Evolutionary conservation across 2,113 vertebrate species (phyloP), one percentile per base, ranked within the genome.

Genomic region (Oreotragus oreotragus): DNA sequence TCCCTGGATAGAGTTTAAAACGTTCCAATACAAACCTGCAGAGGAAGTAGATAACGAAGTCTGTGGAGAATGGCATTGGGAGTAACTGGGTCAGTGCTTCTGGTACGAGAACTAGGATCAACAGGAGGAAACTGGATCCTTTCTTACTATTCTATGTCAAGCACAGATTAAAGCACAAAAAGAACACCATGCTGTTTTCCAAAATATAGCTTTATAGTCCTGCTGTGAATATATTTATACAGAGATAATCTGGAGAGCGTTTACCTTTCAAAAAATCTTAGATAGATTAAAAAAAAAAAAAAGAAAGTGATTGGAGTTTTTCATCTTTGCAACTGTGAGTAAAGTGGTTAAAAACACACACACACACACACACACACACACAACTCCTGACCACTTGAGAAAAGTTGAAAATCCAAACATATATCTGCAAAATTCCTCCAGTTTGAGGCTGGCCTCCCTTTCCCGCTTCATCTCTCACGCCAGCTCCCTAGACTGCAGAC

Each of bases 1-100:
- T 93, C 86, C 28, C 57, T 92, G 45, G 77, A 91, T 17, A 79
- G 60, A 70, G 27, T 89, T 91, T 53, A 86, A 96, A 95, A 93
- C 17, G 39, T 92, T 91, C 77, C 91, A 94, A 33, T 39, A 91
- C 79, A 96, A 79, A 89, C 55, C 84, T 79, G 30, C 27, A 83
- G 53, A 91, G 83, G 86, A 86, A 96, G 70, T 70, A 89, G 51
- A 90, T 87, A 91, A 89, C 30, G 70, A 87, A 96, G 49, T 47
- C 91, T 90, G 53, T 10, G 28, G 57, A 96, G 62, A 93, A 80
- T 87, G 70, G 77, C 64, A 51, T 95, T 87, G 21, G 17, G 47
- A 49, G 28, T 43, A 90, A 95, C 12, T 73, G 80, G 73, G 66
- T 92, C 53, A 53, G 51, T 53, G 39, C 10, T 89, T 80, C 27